Percentiles rank a stretch among this genome's conserved stretches.
phyloP scores from a whole-genome alignment of 1,140 invertebrate species.

The Rhyacophila brunnea region DNA sequence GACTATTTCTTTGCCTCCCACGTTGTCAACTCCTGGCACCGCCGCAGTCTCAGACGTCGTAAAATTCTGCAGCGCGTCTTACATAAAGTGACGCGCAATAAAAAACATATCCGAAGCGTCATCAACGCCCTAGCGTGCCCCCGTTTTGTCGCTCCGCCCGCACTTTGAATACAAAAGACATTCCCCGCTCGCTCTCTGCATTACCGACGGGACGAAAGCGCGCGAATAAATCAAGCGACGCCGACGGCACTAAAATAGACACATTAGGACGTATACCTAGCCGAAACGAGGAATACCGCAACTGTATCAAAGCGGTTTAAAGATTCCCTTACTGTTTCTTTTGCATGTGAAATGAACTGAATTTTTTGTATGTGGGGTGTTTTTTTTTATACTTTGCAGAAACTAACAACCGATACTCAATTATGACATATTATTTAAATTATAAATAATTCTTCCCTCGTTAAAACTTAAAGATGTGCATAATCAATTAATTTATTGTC shows the following conservation, averaged over 20 bases:
- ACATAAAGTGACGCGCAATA: conserved; percentile 25
- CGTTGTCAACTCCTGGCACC: background rate
- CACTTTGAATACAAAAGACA: conserved; percentile 24
- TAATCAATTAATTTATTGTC: too few relatives aligned
- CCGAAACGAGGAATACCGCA: background rate
- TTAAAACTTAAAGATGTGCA: too few relatives aligned
- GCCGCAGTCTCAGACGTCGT: conserved; percentile 10
- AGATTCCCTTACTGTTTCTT: conserved; percentile 6
- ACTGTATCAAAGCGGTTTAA: conserved; percentile 25
- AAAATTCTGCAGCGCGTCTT: conserved; percentile 20
- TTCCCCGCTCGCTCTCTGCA: conserved; percentile 14
- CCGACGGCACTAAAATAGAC: conserved; percentile 22
- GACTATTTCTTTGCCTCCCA: too few relatives aligned
- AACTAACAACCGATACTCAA: too few relatives aligned
- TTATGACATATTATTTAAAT: too few relatives aligned
- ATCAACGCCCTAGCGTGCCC: conserved; percentile 10
- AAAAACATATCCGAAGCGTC: conserved; percentile 24
- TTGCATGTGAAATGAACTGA: background rate
- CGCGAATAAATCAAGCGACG: conserved; percentile 21
- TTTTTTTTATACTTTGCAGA: background rate
- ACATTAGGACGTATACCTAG: conserved; percentile 19
- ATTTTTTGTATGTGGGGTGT: background rate
- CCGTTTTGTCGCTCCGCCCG: conserved; percentile 13
- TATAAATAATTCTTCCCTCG: too few relatives aligned
- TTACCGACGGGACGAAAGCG: conserved; percentile 22